Evolutionary conservation across 1,140 invertebrate species (phyloP).

Genomic region (Drosophila takahashii): DNA sequence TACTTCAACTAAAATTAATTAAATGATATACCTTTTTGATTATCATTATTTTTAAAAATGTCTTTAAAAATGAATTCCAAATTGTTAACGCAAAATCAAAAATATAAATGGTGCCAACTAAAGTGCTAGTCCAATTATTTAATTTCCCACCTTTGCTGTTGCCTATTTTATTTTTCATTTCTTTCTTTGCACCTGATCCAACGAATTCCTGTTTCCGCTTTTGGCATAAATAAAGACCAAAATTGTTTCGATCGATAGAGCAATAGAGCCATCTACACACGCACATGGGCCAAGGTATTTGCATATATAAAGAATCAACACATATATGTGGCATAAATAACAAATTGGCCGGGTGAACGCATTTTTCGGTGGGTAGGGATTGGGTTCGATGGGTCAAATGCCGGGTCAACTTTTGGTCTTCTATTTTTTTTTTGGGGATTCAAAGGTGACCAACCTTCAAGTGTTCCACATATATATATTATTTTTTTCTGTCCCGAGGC

Average conservation of each 20-base stretch:
- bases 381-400: constrained; percentile 10
- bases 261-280: constrained; percentile 35
- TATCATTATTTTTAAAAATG: no score
- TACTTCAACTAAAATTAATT: no score
- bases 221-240: constrained; percentile 39
- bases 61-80: no score
- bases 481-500: background rate
- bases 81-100: no score
- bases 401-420: background rate
- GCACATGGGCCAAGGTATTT: constrained; percentile 45
- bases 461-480: background rate
- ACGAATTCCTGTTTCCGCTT: constrained; percentile 30
- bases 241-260: constrained; percentile 43
- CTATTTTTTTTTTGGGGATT: constrained; percentile 3
- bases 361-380: constrained; percentile 3
- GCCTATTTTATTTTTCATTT: background rate
- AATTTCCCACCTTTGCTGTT: background rate
- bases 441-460: constrained; percentile 24
- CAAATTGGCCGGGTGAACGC: constrained; percentile 64
- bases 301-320: constrained; percentile 79
- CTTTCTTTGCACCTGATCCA: constrained; percentile 1
- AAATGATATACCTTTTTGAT: no score
- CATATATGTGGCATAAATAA: constrained; percentile 76
- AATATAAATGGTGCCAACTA: no score
- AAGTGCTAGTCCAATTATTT: background rate